phyloP scores from a whole-genome alignment of 2,888 invertebrate genomes.

The Polietes domitor region DNA sequence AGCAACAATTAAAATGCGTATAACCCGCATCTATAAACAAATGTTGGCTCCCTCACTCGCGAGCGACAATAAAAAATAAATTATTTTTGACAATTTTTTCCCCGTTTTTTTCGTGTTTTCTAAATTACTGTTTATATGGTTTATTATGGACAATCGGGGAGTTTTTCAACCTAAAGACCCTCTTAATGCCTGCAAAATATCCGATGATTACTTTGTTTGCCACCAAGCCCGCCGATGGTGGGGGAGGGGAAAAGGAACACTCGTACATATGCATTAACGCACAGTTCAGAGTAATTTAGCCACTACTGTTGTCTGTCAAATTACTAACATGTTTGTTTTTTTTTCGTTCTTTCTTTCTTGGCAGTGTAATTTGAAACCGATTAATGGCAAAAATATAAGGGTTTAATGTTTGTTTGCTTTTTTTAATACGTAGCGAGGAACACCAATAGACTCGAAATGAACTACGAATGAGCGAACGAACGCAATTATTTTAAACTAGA shows the following conservation, averaged over 20 bases:
- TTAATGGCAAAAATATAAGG: slow-evolving; percentile 27
- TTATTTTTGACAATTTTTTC: slow-evolving; percentile 22
- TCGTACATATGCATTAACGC: not conserved
- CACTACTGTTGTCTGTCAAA: not conserved
- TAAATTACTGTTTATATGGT: not conserved
- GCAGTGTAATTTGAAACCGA: slow-evolving; percentile 23
- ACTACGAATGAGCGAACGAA: no score
- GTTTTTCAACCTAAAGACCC: not conserved
- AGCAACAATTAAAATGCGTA: slow-evolving; percentile 63
- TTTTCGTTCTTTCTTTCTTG: not conserved
- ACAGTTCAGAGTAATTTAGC: not conserved
- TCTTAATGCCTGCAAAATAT: not conserved
- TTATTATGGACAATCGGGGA: not conserved
- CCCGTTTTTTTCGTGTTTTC: not conserved
- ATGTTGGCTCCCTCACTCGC: no score
- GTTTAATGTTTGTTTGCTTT: slow-evolving; percentile 15
- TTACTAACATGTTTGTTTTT: not conserved
- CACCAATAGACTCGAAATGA: not conserved
- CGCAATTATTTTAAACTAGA: slow-evolving; percentile 37
- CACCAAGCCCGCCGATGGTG: not conserved
- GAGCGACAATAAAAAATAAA: not conserved
- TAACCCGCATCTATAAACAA: slow-evolving; percentile 60
- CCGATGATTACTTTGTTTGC: not conserved
- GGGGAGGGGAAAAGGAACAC: not conserved
- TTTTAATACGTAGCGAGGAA: not conserved